phyloP scores from a whole-genome alignment of 2,797 vertebrate genomes.

The Gambusia yucatana region DNA sequence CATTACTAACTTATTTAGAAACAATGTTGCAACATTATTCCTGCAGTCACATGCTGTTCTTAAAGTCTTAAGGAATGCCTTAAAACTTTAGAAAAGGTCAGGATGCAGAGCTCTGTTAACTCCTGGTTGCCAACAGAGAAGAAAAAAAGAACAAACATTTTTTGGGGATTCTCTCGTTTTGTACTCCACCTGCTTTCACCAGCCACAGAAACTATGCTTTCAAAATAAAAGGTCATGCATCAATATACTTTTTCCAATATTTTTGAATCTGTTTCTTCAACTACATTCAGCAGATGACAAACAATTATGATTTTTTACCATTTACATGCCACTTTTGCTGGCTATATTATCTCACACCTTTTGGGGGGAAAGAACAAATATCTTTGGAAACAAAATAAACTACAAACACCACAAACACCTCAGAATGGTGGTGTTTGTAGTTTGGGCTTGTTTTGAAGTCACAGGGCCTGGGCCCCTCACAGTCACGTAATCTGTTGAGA shows the following conservation, averaged over 20 bases:
- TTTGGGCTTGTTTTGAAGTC: too few species aligned
- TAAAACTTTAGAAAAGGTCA: neutral
- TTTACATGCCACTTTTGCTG: neutral
- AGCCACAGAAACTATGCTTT: neutral
- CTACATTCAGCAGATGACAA: neutral
- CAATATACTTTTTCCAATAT: neutral
- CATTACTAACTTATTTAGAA: neutral
- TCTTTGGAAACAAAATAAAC: too few species aligned
- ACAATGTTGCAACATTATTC: neutral
- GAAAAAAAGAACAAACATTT: neutral
- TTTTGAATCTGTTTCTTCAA: too few species aligned
- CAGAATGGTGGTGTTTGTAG: too few species aligned
- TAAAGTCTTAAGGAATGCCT: neutral
- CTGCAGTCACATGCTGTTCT: neutral
- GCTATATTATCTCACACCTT: neutral
- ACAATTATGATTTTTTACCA: neutral
- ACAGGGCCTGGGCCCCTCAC: too few species aligned
- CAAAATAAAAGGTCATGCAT: neutral
- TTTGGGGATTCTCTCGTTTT: neutral
- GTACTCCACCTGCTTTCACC: neutral
- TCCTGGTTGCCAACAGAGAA: neutral
- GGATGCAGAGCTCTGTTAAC: neutral
- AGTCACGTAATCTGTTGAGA: too few species aligned
- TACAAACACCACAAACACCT: too few species aligned
- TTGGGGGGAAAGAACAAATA: too few species aligned